Percentiles rank a stretch among this genome's conserved stretches.
Conservation (phyloP, 2,797 vertebrate species). For the Anguilla obscura region DNA sequence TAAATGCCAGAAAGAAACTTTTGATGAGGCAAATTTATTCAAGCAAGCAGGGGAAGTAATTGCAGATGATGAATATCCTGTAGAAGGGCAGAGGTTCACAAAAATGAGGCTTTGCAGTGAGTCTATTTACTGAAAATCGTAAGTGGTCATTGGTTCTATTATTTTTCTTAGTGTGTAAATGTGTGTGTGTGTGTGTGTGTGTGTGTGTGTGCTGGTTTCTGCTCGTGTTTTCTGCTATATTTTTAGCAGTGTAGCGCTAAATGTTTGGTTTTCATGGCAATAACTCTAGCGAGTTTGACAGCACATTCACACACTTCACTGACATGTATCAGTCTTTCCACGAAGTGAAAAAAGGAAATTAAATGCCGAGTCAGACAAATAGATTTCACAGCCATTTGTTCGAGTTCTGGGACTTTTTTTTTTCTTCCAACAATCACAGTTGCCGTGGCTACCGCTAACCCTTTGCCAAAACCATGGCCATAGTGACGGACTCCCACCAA, state of each 20-base stretch:
- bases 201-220: not conserved
- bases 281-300: not conserved
- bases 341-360: not conserved
- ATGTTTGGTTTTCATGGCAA: not conserved
- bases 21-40: slow-evolving; percentile 64
- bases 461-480: slow-evolving; percentile 12
- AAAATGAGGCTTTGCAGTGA: not conserved
- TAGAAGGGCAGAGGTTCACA: slow-evolving; percentile 10
- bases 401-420: not conserved
- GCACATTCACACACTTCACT: not conserved
- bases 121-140: slow-evolving; percentile 1
- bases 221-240: not conserved
- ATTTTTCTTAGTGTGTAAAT: not conserved
- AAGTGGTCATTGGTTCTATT: not conserved
- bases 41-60: slow-evolving; percentile 58
- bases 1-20: slow-evolving; percentile 58
- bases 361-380: slow-evolving; percentile 21
- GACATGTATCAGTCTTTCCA: slow-evolving; percentile 28
- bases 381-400: slow-evolving; percentile 34
- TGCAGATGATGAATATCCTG: slow-evolving; percentile 52
- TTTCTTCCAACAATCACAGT: slow-evolving; percentile 22
- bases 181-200: not conserved
- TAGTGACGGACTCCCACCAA: slow-evolving; percentile 18
- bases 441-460: slow-evolving; percentile 21
- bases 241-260: not conserved